A percentile compares a stretch with the other conserved stretches of the same genome.
These are phyloP conservation scores for Clivina fossor DNA, from an alignment of 2,888 invertebrate genomes.

Conservation along the genomic window DNA sequence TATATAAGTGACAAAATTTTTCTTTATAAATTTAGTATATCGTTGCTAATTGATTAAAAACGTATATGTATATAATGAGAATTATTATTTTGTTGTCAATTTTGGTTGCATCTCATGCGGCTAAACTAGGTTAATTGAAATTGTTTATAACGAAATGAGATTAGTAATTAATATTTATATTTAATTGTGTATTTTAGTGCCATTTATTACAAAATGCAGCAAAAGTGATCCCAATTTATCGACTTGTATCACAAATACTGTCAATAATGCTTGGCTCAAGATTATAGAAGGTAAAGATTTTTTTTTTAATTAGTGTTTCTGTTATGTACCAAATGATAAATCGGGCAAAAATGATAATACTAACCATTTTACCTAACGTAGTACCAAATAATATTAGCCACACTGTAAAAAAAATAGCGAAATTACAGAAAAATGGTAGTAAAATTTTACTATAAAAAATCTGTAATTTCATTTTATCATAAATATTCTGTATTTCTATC, in stretches of 20 bases:
- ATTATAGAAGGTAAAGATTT: conserved; percentile 6
- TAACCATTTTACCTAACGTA: too few species aligned
- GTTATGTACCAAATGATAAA: background rate
- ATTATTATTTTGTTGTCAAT: conserved; percentile 2
- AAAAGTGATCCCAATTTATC: conserved; percentile 11
- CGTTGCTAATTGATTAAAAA: background rate
- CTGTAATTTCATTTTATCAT: too few species aligned
- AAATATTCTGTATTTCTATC: too few species aligned
- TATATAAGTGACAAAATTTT: background rate
- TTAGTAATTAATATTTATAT: background rate
- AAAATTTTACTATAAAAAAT: too few species aligned
- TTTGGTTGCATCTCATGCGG: conserved; percentile 5
- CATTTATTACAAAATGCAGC: conserved; percentile 21
- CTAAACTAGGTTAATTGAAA: conserved; percentile 11
- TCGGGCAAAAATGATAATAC: too few species aligned
- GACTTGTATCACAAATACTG: conserved; percentile 4
- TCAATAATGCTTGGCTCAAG: conserved; percentile 17
- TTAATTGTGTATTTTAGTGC: conserved; percentile 3
- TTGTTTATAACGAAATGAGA: background rate
- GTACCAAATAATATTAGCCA: too few species aligned
- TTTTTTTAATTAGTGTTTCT: background rate
- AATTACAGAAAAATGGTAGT: too few species aligned
- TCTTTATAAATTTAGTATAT: background rate
- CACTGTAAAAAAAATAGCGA: too few species aligned
- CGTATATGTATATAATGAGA: too few species aligned